Percentiles rank a stretch among this genome's conserved stretches.
phyloP scores from a whole-genome alignment of 1,140 invertebrate genomes.

The Drosophila santomea region DNA sequence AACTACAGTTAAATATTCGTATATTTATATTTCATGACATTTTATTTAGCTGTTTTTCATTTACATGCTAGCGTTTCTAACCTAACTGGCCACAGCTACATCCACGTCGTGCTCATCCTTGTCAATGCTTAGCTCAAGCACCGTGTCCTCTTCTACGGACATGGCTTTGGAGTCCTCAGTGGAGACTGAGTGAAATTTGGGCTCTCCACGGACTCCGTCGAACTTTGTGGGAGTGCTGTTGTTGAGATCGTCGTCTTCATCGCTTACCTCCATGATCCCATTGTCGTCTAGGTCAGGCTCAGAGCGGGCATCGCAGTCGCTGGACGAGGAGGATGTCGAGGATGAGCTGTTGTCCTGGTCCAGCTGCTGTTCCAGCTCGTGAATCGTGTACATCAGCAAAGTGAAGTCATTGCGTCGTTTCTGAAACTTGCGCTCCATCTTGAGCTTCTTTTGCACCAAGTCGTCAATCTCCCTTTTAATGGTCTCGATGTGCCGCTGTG shows the following conservation, averaged over 20 bases:
- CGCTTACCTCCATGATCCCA: conserved; percentile 76
- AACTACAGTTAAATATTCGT: too few relatives aligned
- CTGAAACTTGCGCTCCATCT: conserved; percentile 91
- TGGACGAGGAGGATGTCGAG: conserved; percentile 43
- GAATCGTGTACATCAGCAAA: conserved; percentile 92
- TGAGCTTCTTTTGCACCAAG: conserved; percentile 88
- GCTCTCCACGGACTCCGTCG: conserved; percentile 34
- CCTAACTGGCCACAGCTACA: conserved; percentile 58
- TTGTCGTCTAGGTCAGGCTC: conserved; percentile 54
- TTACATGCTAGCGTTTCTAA: background rate
- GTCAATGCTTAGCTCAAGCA: conserved; percentile 76
- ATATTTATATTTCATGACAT: background rate
- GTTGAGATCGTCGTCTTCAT: conserved; percentile 70
- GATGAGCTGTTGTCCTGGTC: conserved; percentile 87
- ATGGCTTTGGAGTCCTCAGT: conserved; percentile 76
- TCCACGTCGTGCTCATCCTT: conserved; percentile 76
- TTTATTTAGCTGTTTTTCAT: conserved; percentile 5
- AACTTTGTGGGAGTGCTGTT: conserved; percentile 53
- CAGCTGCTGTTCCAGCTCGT: conserved; percentile 90
- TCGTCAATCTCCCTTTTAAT: conserved; percentile 90
- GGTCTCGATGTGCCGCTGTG: conserved; percentile 90
- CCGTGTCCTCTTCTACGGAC: conserved; percentile 80
- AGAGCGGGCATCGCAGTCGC: conserved; percentile 40
- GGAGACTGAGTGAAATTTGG: conserved; percentile 48
- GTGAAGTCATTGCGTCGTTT: conserved; percentile 94